Conservation (phyloP, 1,140 invertebrate species). For the Penaeus japonicus region DNA sequence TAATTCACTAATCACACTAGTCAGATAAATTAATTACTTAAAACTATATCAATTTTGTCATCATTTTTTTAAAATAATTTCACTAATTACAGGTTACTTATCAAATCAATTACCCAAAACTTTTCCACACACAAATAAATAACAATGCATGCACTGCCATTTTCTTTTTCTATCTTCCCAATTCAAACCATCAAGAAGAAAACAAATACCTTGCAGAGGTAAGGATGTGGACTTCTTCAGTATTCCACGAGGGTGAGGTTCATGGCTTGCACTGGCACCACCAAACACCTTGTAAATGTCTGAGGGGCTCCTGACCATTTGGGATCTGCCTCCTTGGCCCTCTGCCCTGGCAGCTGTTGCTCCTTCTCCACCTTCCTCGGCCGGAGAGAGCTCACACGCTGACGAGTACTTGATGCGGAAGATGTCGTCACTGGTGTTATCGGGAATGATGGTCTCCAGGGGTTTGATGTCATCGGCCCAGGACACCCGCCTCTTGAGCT, state of each 20-base stretch:
- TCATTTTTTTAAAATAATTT: no score
- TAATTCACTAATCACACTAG: no score
- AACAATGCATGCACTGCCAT: no score
- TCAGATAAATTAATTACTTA: no score
- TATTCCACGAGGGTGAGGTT: conserved; percentile 16
- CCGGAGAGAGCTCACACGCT: background rate
- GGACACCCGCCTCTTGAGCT: conserved; percentile 1
- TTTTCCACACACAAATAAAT: no score
- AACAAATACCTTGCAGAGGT: no score
- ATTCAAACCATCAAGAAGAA: no score
- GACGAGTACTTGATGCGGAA: conserved; percentile 33
- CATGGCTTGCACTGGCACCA: background rate
- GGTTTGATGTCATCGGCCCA: conserved; percentile 34
- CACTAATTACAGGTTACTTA: no score
- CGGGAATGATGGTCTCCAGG: conserved; percentile 27
- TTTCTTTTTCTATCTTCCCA: no score
- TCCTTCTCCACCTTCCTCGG: background rate
- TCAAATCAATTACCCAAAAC: no score
- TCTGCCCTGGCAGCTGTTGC: background rate
- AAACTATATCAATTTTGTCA: no score
- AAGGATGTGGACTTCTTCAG: conserved; percentile 4
- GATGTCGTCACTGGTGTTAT: conserved; percentile 17
- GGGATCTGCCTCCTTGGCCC: background rate
- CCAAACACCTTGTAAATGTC: conserved; percentile 33
- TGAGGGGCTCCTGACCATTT: conserved; percentile 18